Evolutionary conservation across 2,797 vertebrate species (phyloP).

Genomic region (Poeciliopsis turneri): DNA sequence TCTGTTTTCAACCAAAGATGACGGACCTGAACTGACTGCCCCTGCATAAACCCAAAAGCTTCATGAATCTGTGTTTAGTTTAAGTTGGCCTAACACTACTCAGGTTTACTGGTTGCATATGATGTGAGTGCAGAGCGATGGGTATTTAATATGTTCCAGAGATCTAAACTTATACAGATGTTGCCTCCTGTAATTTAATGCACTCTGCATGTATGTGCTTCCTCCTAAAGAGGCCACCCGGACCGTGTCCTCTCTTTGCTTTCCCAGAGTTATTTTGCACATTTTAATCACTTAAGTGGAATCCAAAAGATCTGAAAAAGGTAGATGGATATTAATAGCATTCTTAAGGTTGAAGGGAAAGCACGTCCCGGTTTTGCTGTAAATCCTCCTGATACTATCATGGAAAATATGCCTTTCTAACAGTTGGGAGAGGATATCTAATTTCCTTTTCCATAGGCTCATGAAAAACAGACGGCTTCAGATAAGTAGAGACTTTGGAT

Average conservation of each 20-base stretch:
- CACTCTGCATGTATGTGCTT: constrained; percentile 70
- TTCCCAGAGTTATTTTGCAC: constrained; percentile 25
- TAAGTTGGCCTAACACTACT: constrained; percentile 38
- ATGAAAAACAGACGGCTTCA: constrained; percentile 80
- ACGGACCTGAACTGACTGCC: background rate
- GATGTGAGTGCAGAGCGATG: constrained; percentile 32
- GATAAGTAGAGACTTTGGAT: constrained; percentile 73
- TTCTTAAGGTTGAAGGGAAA: constrained; percentile 52
- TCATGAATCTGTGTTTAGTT: constrained; percentile 37
- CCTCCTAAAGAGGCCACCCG: constrained; percentile 68
- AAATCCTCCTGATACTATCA: constrained; percentile 65
- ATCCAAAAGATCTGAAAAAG: constrained; percentile 13
- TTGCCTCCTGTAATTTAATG: constrained; percentile 73
- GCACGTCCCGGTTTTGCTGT: constrained; percentile 46
- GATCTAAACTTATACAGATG: constrained; percentile 73
- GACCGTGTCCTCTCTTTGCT: constrained; percentile 35
- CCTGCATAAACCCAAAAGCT: constrained; percentile 5
- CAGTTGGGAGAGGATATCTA: constrained; percentile 64
- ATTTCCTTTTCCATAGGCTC: constrained; percentile 81
- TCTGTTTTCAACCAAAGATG: background rate
- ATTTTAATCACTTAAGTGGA: constrained; percentile 23
- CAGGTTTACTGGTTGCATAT: constrained; percentile 45
- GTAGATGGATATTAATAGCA: constrained; percentile 55
- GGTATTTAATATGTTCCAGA: constrained; percentile 71
- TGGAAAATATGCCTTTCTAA: constrained; percentile 66